Conservation (phyloP, 2,113 vertebrate genomes). For the Pyrgilauda ruficollis region DNA sequence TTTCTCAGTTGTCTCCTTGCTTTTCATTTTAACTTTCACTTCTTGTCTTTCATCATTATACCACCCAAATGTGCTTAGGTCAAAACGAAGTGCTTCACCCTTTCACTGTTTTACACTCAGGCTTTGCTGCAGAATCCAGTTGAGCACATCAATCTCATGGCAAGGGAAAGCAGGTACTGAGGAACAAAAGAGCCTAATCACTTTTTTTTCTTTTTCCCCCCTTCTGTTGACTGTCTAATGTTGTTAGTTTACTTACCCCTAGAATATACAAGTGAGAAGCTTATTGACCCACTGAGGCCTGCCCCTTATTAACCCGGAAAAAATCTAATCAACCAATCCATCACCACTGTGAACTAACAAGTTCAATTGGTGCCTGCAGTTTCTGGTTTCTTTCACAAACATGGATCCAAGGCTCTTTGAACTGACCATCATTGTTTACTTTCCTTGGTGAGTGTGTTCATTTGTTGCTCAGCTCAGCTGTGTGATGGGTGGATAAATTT, state of each 20-base stretch:
- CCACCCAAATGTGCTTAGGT: neutral
- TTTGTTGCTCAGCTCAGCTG: neutral
- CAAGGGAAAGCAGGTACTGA: neutral
- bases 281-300: slow-evolving; percentile 12
- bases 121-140: neutral
- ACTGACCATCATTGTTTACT: neutral
- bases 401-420: slow-evolving; percentile 22
- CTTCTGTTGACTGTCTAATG: slow-evolving; percentile 5
- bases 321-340: slow-evolving; percentile 7
- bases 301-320: slow-evolving; percentile 59
- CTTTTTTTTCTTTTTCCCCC: neutral
- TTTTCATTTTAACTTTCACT: slow-evolving; percentile 42
- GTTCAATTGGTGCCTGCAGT: neutral
- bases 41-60: slow-evolving; percentile 49
- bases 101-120: neutral
- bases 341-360: slow-evolving; percentile 26
- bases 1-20: slow-evolving; percentile 36
- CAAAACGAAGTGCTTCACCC: neutral
- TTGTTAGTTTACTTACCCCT: slow-evolving; percentile 1
- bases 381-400: slow-evolving; percentile 31
- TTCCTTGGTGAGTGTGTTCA: neutral
- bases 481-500: neutral
- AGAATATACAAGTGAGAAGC: slow-evolving; percentile 7
- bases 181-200: neutral
- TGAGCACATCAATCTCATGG: neutral